Conservation (phyloP, 1,140 invertebrate genomes). For the Musca domestica region DNA sequence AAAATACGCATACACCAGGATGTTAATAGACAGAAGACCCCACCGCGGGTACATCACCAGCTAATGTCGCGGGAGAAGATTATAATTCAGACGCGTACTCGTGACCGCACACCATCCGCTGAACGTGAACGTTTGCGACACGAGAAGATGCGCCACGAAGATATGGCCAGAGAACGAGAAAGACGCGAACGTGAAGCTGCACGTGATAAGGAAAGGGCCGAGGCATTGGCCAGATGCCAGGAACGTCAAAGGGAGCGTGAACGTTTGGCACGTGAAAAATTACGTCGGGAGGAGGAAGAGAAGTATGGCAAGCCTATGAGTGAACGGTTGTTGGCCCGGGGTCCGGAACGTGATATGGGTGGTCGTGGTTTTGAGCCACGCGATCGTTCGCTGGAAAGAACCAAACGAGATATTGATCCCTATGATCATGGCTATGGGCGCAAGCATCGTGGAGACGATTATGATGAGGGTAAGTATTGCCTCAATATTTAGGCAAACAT, state of each 20-base stretch:
- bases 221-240: conserved; percentile 59
- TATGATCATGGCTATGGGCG: conserved; percentile 33
- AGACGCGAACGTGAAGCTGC: conserved; percentile 56
- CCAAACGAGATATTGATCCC: conserved; percentile 37
- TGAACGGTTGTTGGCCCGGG: conserved; percentile 29
- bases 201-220: conserved; percentile 60
- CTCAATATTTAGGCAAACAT: no score
- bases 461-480: conserved; percentile 29
- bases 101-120: conserved; percentile 44
- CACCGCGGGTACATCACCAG: conserved; percentile 46
- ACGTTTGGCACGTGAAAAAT: conserved; percentile 56
- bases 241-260: conserved; percentile 63
- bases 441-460: conserved; percentile 36
- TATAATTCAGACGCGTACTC: conserved; percentile 46
- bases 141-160: conserved; percentile 38
- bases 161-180: conserved; percentile 53
- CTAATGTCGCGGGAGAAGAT: conserved; percentile 49
- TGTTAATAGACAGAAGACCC: conserved; percentile 47
- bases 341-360: conserved; percentile 41
- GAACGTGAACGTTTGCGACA: conserved; percentile 42
- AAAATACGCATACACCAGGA: conserved; percentile 51
- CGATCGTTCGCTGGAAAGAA: conserved; percentile 44
- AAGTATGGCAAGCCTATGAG: conserved; percentile 28
- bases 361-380: conserved; percentile 37
- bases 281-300: conserved; percentile 53